phyloP scores from a whole-genome alignment of 1,140 invertebrate species.

The Solenopsis invicta region DNA sequence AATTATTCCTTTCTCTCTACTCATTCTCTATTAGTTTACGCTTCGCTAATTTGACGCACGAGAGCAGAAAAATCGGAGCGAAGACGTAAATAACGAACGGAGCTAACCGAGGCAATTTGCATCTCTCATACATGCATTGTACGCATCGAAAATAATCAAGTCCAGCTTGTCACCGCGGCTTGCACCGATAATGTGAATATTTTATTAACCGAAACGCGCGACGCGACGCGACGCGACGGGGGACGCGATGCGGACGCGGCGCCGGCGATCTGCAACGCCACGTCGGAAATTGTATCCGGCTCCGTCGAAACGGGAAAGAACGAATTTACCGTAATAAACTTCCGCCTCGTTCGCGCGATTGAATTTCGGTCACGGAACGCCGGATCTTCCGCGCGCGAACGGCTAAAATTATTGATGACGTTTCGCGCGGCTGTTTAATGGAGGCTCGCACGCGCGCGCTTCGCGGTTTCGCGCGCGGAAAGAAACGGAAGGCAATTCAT shows the following conservation, averaged over 20 bases:
- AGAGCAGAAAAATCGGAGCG: slow-evolving; percentile 36
- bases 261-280: slow-evolving; percentile 57
- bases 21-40: slow-evolving; percentile 1
- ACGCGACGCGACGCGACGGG: slow-evolving; percentile 27
- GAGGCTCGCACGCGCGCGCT: slow-evolving; percentile 42
- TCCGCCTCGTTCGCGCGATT: slow-evolving; percentile 9
- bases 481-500: slow-evolving; percentile 53
- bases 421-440: slow-evolving; percentile 56
- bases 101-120: slow-evolving; percentile 36
- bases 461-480: slow-evolving; percentile 47
- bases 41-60: too few species aligned
- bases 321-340: slow-evolving; percentile 70
- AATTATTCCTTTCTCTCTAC: slow-evolving; percentile 5
- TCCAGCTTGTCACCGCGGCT: slow-evolving; percentile 60
- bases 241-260: too few species aligned
- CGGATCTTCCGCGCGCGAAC: slow-evolving; percentile 46
- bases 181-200: slow-evolving; percentile 75
- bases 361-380: slow-evolving; percentile 54
- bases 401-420: slow-evolving; percentile 54
- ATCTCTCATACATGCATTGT: slow-evolving; percentile 16
- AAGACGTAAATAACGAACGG: slow-evolving; percentile 35
- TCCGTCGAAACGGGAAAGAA: slow-evolving; percentile 65
- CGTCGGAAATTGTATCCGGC: slow-evolving; percentile 69
- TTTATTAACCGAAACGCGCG: slow-evolving; percentile 69
- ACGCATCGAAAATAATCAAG: slow-evolving; percentile 74